Evolutionary conservation across 2,888 invertebrate genomes (phyloP).

Genomic region (Standfussiana lucernea): DNA sequence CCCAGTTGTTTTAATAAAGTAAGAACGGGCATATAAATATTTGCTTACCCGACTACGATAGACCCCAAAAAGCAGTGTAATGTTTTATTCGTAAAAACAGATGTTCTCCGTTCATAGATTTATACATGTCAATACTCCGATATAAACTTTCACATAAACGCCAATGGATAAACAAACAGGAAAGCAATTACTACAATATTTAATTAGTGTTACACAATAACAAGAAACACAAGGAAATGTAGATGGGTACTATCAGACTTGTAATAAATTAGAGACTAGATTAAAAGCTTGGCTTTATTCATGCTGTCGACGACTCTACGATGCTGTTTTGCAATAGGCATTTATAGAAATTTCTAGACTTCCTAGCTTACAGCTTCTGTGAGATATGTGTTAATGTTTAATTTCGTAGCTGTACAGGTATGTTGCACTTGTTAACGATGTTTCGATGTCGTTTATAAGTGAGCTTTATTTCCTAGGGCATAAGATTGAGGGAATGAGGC

Average conservation of each 20-base stretch:
- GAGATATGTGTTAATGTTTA: background rate
- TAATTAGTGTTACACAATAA: conserved; percentile 67
- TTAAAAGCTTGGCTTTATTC: conserved; percentile 43
- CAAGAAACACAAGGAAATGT: conserved; percentile 62
- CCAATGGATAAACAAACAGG: conserved; percentile 27
- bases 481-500: too few relatives aligned
- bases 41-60: background rate
- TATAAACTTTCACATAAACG: conserved; percentile 17
- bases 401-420: background rate
- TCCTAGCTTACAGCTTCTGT: conserved; percentile 2
- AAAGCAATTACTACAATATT: conserved; percentile 62
- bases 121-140: background rate
- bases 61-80: background rate
- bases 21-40: background rate
- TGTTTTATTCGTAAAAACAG: background rate
- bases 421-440: background rate
- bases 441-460: background rate
- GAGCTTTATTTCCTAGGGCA: background rate
- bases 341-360: conserved; percentile 43
- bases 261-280: conserved; percentile 60
- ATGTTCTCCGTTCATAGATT: background rate
- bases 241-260: conserved; percentile 57
- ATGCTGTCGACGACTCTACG: conserved; percentile 17
- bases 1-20: background rate
- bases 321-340: conserved; percentile 36